A percentile compares a stretch with the other conserved stretches of the same genome.
These are phyloP conservation scores for Acleris laterana DNA, from an alignment of 2,888 invertebrate genomes.

Conservation along the genomic window DNA sequence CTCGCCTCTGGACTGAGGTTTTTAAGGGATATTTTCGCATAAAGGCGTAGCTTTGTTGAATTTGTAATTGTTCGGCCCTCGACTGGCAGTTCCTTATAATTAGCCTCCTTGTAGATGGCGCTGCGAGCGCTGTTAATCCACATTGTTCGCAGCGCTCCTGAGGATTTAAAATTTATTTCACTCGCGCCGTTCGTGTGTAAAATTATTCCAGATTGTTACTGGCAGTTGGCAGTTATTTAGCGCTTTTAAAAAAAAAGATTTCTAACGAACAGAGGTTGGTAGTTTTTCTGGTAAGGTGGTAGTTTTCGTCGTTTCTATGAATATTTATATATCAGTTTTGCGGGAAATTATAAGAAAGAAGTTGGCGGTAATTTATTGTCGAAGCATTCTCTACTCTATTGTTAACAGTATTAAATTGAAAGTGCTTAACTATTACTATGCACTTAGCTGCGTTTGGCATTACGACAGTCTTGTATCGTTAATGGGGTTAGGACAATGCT, in stretches of 20 bases:
- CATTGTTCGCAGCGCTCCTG: conserved; percentile 28
- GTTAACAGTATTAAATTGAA: too few species aligned
- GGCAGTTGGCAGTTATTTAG: conserved; percentile 11
- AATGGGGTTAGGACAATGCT: too few species aligned
- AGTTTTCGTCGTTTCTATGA: too few species aligned
- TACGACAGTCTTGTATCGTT: too few species aligned
- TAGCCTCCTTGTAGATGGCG: conserved; percentile 39
- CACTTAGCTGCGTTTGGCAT: too few species aligned
- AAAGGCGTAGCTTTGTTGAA: conserved; percentile 47
- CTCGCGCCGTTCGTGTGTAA: conserved; percentile 14
- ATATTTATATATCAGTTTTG: too few species aligned
- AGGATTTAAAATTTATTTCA: conserved; percentile 36
- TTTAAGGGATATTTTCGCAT: conserved; percentile 7
- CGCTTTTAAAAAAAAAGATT: neutral
- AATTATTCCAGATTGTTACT: conserved; percentile 10
- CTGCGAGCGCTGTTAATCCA: conserved; percentile 38
- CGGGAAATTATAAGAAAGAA: too few species aligned
- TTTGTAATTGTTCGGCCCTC: conserved; percentile 51
- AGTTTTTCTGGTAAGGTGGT: neutral
- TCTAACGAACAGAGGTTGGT: neutral
- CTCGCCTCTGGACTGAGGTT: neutral
- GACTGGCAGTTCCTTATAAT: conserved; percentile 45
- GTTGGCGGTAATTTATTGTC: too few species aligned
- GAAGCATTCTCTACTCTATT: too few species aligned
- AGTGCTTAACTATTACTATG: too few species aligned